Evolutionary conservation across 2,888 invertebrate genomes (phyloP), one percentile per base, ranked within the genome.

Genomic region (Xiphydria camelus): DNA sequence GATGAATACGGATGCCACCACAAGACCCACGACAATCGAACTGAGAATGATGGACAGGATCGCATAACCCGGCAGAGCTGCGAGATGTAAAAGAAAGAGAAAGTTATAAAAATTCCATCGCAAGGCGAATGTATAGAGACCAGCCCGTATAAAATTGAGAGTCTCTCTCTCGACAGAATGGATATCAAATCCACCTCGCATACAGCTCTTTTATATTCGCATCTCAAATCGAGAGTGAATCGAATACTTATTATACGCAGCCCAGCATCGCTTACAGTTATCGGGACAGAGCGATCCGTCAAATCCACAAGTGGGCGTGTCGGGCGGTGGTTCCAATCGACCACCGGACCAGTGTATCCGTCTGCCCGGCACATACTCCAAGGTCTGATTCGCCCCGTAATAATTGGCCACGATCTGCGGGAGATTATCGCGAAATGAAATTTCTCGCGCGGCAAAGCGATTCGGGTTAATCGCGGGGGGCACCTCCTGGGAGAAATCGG

Each of bases 271-370:
- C 84, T 83, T 70, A 88, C 88, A 87, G 71, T 85, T 87, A 76
- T 91, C 87, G 3, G 92, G 92, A 75, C 97, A 97, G 45, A 90
- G 80, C 0, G 92, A 87, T 31, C 88, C 87, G 72, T 97, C 95
- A 72, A 90, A 97, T 23, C 97, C 97, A 75, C 98, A 98, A 47
- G 80, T 80, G 0, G 98, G 98, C 2, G 87, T 89, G 77, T 98
- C 97, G 0, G 86, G 86, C 0, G 94, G 91, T 0, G 93, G 93
- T 1, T 83, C 82, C 1, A 76, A 73, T 32, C 89, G 78, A 4
- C 86, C 86, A 9, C 92, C 94, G 3, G 93, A 87, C 96, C 94
- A 95, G 68, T 89, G 86, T 49, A 96, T 94, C 14, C 80, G 80
- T 52, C 86, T 85, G 14, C 83, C 84, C 5, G 82, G 78, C 9